These are phyloP conservation scores for Verasper variegatus DNA, from an alignment of 2,113 vertebrate species.

Conservation along the genomic window DNA sequence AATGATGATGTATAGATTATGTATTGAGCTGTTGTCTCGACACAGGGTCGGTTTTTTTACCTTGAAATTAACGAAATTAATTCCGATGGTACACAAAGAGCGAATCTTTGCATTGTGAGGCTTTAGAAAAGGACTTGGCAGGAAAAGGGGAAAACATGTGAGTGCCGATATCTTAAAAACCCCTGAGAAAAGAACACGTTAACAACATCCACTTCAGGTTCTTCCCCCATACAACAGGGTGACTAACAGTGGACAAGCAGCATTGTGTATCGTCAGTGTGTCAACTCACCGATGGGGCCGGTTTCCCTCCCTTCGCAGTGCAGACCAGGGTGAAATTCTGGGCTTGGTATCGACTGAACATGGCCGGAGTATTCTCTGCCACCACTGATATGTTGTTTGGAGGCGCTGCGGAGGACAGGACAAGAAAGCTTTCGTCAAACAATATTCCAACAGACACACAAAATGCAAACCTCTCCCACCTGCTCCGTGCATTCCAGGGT, in stretches of 20 bases:
- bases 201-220: constrained; percentile 16
- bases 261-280: constrained; percentile 9
- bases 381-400: constrained; percentile 94
- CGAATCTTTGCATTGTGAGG: no score
- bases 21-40: constrained; percentile 1
- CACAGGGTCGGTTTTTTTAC: no score
- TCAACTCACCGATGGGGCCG: constrained; percentile 89
- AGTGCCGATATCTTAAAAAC: no score
- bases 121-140: not conserved
- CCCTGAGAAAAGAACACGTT: not conserved
- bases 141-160: not conserved
- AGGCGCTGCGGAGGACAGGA: constrained; percentile 84
- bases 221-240: no score
- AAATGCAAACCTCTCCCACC: constrained; percentile 11
- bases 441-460: constrained; percentile 14
- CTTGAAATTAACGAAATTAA: no score
- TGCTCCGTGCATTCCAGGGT: not conserved
- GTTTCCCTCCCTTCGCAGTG: constrained; percentile 94
- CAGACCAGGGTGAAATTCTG: constrained; percentile 98
- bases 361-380: constrained; percentile 89
- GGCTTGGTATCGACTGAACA: constrained; percentile 96
- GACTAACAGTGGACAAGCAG: not conserved
- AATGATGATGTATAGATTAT: constrained; percentile 1
- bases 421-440: constrained; percentile 8
- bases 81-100: no score